Evolutionary conservation across 2,888 invertebrate species (phyloP), one percentile per base, ranked within the genome.

Genomic region (Neoitamus cyanurus): DNA sequence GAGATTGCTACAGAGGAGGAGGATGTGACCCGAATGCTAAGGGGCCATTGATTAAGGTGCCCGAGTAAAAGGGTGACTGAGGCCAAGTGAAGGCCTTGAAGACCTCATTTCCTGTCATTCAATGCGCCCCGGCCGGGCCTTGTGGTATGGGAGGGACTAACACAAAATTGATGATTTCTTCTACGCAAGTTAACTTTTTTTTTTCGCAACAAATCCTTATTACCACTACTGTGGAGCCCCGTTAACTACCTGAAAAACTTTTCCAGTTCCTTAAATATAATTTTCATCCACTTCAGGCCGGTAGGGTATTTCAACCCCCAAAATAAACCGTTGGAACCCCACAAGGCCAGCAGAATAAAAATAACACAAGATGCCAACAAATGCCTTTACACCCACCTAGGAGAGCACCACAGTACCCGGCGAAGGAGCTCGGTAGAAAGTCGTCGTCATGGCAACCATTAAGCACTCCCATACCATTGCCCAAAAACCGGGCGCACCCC

Each of bases 331-430:
- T 37, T 72, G 72, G 46, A 46, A 83, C 73, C 46, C 46, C 20
- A 83, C 83, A 83, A 83, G 83, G 83, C 83, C 83, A 73, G 72
- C 20, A 6, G 58, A 31, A 73, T 73, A 83, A 83, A 83, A 83
- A 83, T 83, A 83, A 72, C 72, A 72, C 46, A 72, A 73, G 72
- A 83, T 73, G 72, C 73, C 46, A 72, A 73, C 31, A 46, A 72
- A 83, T 83, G 72, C 72, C 37, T 83, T 72, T 72, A 83, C 72
- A 83, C 83, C 73, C 83, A 73, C 73, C 46, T 28, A 36, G 15
- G 68, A 82, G 70, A 37, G 37, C 30, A 42, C 70, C 31, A 25
- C 46, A 73, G 72, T 20, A 31, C 42, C 58, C 73, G 46, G 42
- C 30, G 34, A 46, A 15, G 15, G n/a, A 46, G 31, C 72, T 30